Base-by-base conservation (phyloP, 2,888 invertebrate species). In the Epirrhoe alternata region DNA sequence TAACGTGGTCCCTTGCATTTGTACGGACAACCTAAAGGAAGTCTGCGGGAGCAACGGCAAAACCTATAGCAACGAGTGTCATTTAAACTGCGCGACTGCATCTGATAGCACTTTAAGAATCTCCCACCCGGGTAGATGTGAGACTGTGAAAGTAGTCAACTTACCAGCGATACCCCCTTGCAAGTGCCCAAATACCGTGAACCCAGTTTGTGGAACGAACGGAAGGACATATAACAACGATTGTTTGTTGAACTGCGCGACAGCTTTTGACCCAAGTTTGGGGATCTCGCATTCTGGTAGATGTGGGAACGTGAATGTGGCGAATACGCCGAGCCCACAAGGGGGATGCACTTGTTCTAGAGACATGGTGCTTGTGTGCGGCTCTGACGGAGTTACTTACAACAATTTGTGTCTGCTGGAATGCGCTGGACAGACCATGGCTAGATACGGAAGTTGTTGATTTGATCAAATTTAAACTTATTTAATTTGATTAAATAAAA, bases 401-500 rank as follows among this genome's bases (percentile, higher is more conserved):
- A 90, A 89, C 73, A 96, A 94, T 82, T 95, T 95, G 74, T 97
- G 96, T 83, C 93, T 95, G 74, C 85, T 96, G 73, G 89, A 94
- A 73, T 94, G 95, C 63, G 92, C 76, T 0, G 76, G 73, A 5
- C 45, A 57, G 17, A 45, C 5, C 31, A 14, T 80, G 1, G 73
- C 63, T 2, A 72, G 60, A 30, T 55, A 70, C 0, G 77, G 66
- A 5, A 69, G 75, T 12, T 83, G 82, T 54, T 49, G n/a, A 62
- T 74, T 14, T 14, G 47, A 33, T 12, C 10, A 8, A 10, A 10
- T 38, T 24, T 24, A 24, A 24, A 24, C 1, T 2, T 24, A 24
- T 24, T 24, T 24, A 24, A 24, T 24, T 24, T 24, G 24, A 24
- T 24, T 24, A 24, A 24, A 24, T 24, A 3, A 24, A 24, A 24